Base-by-base conservation (phyloP, 2,888 invertebrate species). In the Panopea generosa region DNA sequence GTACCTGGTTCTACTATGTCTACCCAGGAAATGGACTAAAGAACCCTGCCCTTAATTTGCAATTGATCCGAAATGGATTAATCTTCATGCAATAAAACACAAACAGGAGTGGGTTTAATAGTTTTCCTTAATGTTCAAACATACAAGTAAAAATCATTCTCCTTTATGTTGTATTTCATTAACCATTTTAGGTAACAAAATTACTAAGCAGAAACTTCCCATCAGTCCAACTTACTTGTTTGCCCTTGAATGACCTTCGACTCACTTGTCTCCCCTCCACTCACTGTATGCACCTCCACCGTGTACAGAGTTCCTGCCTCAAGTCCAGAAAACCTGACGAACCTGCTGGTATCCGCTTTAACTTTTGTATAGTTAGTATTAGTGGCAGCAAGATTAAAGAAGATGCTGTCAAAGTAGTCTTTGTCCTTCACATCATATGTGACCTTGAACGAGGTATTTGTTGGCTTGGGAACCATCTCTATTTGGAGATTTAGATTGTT, bases 371-470 rank as follows among this genome's bases (percentile, higher is more conserved):
- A 69, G 1, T 73, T 70, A 1, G 29, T 79, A 2, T 67, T 45
- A 0, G 68, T 61, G 24, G 76, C 77, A 26, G 61, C 33, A 40
- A 87, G 38, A 55, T 65, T 72, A 65, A 87, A 87, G 0, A 68
- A 14, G 18, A 86, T 74, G 20, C 81, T 66, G 61, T 87, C 85
- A 77, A 87, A 88, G 52, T 78, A 74, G 45, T 87, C 84, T 6
- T 14, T 61, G 1, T 26, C 59, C 6, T 47, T 43, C 7, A 81
- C 63, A 16, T 73, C 77, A 77, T 88, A 89, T 4, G 55, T 45
- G 24, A 88, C 57, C 0, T 61, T 57, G 47, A 89, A 63, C 11
- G 83, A 61, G 9, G 68, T 52, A 38, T 71, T 71, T 7, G 74
- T 77, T 16, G 81, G 67, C 6, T 22, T 27, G 4, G 33, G 33